These are phyloP conservation scores for Ispidina lecontei DNA, from an alignment of 2,797 vertebrate species.

Conservation along the genomic window DNA sequence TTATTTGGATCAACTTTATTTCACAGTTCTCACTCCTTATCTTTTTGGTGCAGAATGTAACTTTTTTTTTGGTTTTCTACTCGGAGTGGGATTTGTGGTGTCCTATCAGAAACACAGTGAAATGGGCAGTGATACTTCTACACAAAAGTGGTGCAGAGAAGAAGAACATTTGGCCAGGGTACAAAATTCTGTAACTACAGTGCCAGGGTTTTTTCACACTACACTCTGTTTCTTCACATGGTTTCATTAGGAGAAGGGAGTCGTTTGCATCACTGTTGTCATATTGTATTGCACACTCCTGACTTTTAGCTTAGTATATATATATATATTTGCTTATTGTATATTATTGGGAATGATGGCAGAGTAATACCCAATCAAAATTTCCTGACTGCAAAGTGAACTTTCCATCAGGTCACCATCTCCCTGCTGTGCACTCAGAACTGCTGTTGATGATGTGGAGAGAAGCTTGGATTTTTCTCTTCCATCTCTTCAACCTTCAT, in stretches of 20 bases:
- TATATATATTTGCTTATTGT: no score
- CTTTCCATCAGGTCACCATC: not conserved
- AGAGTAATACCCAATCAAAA: not conserved
- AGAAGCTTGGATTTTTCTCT: not conserved
- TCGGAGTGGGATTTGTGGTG: not conserved
- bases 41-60: not conserved
- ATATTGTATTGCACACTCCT: not conserved
- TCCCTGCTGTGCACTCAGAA: not conserved
- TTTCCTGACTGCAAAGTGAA: not conserved
- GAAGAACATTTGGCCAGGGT: not conserved
- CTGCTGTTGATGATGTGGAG: not conserved
- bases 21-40: not conserved
- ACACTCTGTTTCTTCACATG: not conserved
- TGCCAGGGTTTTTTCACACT: rapidly evolving
- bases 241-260: not conserved
- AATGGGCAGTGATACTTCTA: not conserved
- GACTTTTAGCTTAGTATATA: not conserved
- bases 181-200: not conserved
- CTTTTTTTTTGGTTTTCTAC: not conserved
- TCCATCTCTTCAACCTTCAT: not conserved
- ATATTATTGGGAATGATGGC: no score
- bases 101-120: not conserved
- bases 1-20: not conserved
- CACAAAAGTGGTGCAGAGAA: not conserved
- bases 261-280: not conserved